phyloP scores from a whole-genome alignment of 2,797 vertebrate genomes.

The Brotula barbata region DNA sequence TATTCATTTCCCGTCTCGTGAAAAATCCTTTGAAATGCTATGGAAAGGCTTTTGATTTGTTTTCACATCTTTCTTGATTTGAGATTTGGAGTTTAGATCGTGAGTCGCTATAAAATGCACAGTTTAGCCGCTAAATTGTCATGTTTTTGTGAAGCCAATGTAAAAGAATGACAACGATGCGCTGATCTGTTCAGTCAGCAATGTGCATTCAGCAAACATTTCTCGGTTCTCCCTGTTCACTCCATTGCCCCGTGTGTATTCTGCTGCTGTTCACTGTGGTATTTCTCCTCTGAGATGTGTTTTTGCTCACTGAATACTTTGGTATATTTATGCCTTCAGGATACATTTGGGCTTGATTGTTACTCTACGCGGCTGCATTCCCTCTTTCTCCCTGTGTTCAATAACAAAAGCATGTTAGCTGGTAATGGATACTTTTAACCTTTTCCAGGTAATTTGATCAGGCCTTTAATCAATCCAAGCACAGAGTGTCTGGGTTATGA shows the following conservation, averaged over 20 bases:
- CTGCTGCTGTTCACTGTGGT: slow-evolving; percentile 25
- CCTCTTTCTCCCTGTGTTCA: slow-evolving; percentile 57
- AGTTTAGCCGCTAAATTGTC: slow-evolving; percentile 5
- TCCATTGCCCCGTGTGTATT: slow-evolving; percentile 21
- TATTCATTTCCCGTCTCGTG: slow-evolving; percentile 7
- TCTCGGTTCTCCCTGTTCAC: slow-evolving; percentile 32
- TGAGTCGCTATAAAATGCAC: slow-evolving; percentile 19
- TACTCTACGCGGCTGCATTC: slow-evolving; percentile 54
- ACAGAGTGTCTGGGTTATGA: slow-evolving; percentile 63
- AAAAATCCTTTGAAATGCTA: slow-evolving; percentile 19
- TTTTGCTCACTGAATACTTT: slow-evolving; percentile 50
- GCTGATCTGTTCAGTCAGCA: slow-evolving; percentile 15
- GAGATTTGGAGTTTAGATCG: no score
- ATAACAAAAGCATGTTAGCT: slow-evolving; percentile 71
- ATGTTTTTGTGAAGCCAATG: slow-evolving; percentile 6
- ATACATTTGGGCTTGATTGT: slow-evolving; percentile 60
- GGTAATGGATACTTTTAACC: slow-evolving; percentile 79
- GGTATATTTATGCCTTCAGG: slow-evolving; percentile 60
- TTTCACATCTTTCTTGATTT: slow-evolving; percentile 6
- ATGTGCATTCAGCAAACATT: slow-evolving; percentile 23
- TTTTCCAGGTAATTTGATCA: slow-evolving; percentile 79
- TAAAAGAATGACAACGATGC: not conserved
- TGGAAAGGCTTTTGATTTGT: not conserved
- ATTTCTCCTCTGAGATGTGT: slow-evolving; percentile 44
- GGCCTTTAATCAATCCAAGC: slow-evolving; percentile 74